Evolutionary conservation across 2,113 vertebrate genomes (phyloP).

Genomic region (Scomber scombrus): DNA sequence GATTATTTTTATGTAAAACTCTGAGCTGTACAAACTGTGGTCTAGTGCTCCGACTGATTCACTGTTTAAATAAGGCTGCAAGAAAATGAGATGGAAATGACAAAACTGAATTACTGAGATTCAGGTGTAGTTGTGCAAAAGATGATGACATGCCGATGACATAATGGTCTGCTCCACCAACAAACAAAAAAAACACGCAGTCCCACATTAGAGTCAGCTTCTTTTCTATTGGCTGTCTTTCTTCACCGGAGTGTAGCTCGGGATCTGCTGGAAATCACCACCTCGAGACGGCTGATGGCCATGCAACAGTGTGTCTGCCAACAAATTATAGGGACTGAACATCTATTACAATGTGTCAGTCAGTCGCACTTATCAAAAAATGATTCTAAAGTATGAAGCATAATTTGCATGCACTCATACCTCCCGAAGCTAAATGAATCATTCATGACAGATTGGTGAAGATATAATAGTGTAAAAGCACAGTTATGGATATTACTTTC

Average conservation of each 20-base stretch:
- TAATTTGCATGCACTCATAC: slow-evolving; percentile 27
- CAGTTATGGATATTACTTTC: slow-evolving; percentile 44
- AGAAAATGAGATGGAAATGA: slow-evolving; percentile 44
- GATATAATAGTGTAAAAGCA: slow-evolving; percentile 11
- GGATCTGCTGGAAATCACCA: slow-evolving; percentile 21
- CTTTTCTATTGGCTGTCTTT: slow-evolving; percentile 13
- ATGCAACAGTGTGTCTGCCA: slow-evolving; percentile 15
- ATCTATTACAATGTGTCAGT: slow-evolving; percentile 45
- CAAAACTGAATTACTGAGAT: slow-evolving; percentile 39
- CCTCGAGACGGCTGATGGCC: neutral
- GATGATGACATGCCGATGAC: slow-evolving; percentile 41
- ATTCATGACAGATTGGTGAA: slow-evolving; percentile 48
- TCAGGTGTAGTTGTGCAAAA: slow-evolving; percentile 9
- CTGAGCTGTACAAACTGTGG: neutral
- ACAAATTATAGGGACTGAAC: slow-evolving; percentile 43
- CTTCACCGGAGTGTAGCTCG: slow-evolving; percentile 7
- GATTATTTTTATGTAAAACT: neutral
- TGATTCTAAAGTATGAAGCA: slow-evolving; percentile 16
- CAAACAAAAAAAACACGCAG: neutral
- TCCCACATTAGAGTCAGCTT: slow-evolving; percentile 26
- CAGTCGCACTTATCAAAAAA: slow-evolving; percentile 20
- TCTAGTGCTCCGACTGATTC: neutral
- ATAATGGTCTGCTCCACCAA: slow-evolving; percentile 6
- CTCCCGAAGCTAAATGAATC: slow-evolving; percentile 36
- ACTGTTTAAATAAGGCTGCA: slow-evolving; percentile 17